Evolutionary conservation across 2,113 vertebrate genomes (phyloP).

Genomic region (Myocastor coypus): DNA sequence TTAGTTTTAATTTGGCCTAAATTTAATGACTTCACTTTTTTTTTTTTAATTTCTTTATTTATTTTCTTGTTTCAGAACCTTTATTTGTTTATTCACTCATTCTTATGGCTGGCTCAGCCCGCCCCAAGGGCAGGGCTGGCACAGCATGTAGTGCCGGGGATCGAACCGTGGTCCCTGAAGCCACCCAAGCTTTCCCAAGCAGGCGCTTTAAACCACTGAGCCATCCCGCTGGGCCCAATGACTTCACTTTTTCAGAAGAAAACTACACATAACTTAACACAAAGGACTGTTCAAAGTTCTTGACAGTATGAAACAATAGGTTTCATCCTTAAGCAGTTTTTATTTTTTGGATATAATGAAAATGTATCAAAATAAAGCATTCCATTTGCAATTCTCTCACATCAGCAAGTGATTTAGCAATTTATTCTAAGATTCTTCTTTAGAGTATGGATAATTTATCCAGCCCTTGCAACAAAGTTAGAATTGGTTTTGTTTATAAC

Average conservation of each 20-base stretch:
- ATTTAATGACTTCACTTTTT: constrained; percentile 47
- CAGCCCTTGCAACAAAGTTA: constrained; percentile 61
- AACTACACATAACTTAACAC: constrained; percentile 14
- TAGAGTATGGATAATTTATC: constrained; percentile 59
- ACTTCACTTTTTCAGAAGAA: too few relatives aligned
- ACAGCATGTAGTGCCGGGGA: too few relatives aligned
- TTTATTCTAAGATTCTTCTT: constrained; percentile 70
- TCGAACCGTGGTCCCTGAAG: too few relatives aligned
- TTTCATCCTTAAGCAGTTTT: constrained; percentile 46
- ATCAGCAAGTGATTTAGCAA: constrained; percentile 60
- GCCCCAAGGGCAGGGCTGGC: too few relatives aligned
- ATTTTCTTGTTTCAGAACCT: too few relatives aligned
- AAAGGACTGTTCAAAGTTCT: constrained; percentile 52
- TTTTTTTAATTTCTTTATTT: too few relatives aligned
- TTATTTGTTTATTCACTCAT: too few relatives aligned
- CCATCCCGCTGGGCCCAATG: too few relatives aligned
- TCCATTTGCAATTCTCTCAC: constrained; percentile 54
- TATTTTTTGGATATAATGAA: constrained; percentile 61
- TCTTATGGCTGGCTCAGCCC: too few relatives aligned
- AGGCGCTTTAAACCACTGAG: too few relatives aligned
- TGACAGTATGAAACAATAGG: constrained; percentile 44
- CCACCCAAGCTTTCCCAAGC: too few relatives aligned
- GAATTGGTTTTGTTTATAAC: constrained; percentile 59
- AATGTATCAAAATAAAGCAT: constrained; percentile 70
- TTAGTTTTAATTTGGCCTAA: constrained; percentile 62